Evolutionary conservation across 2,113 vertebrate genomes (phyloP), one percentile per base, ranked within the genome.

Genomic region (Arenaria interpres): DNA sequence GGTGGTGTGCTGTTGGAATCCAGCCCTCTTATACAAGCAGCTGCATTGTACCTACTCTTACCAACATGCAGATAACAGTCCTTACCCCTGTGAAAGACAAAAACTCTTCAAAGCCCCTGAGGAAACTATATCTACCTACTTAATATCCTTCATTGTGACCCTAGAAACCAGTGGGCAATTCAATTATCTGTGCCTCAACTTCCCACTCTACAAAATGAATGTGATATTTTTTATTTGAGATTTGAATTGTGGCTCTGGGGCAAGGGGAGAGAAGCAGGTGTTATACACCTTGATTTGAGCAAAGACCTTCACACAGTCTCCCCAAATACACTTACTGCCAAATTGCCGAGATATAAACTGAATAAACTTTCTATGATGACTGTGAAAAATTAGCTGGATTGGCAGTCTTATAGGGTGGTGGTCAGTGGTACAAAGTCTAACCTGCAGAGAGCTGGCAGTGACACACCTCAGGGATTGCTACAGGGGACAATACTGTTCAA

Each of bases 391-490:
- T 41, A 41, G 41, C 41, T 41, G 41, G 41, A 41, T 41, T 41
- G 41, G 41, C 41, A 41, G 41, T 41, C 41, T 41, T 41, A 41
- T 41, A 41, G 23, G 3, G 7, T 71, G 33, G 18, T 39, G 25
- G 30, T 32, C 41, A 71, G 28, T 2, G 30, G 35, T n/a, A 62
- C 4, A 56, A 88, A 76, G 27, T 24, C 35, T 39, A 75, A 1
- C 3, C 11, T 60, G 43, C 21, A 30, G 4, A 8, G 39, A 66
- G 3, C 5, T 33, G 35, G 5, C 4, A 32, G 10, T 7, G 28
- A 15, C 12, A 82, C 0, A 0, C 9, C 14, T 43, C 14, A 51
- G 21, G 23, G 6, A 15, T 7, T 39, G 7, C 10, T 41, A 0
- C 10, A 16, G 59, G 9, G 7, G 4, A 73, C 2, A 54, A 20